Base-by-base conservation (phyloP, 2,797 vertebrate genomes). In the Valencia hispanica region DNA sequence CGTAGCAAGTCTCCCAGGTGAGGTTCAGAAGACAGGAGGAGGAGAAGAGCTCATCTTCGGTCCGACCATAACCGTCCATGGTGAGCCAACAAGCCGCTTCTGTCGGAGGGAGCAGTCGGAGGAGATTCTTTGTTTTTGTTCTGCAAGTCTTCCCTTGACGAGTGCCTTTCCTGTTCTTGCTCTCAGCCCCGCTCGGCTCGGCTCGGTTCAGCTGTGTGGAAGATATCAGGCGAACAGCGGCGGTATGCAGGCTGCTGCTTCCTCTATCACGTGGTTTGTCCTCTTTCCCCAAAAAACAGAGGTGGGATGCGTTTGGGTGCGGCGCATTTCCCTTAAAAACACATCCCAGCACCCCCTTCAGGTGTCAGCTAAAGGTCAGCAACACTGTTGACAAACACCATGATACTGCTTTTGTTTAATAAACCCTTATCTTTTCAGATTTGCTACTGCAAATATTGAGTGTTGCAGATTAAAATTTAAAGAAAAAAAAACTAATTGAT, bases 41-140 rank as follows among this genome's bases (percentile, higher is more conserved):
- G 79, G 96, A 95, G 93, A 96, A 95, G 87, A 96, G 93, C 93
- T 97, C 96, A 73, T 97, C 97, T 93, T 97, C 96, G 77, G 95
- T 96, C 89, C 97, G 95, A 94, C 95, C 95, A 91, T 91, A 96
- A 90, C 96, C 97, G 89, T 97, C 97, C 97, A 98, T 99, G 94
- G 92, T 96, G 94, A 55, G 79, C 90, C 76, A 78, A 86, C 89
- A 30, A 63, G 59, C 32, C 84, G 90, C 78, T 71, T 84, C 63
- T 41, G 79, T 71, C 65, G 77, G 72, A 73, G 78, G 69, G 66
- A 65, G 79, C 50, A 77, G 70, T 72, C 70, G 59, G 80, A 50
- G 74, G 79, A 76, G 53, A 48, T 34, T 45, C 6, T 57, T 45
- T 6, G 2, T 22, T 43, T 50, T 14, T 50, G 47, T 32, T 72